Conservation (phyloP, 2,113 vertebrate species). For the Odobenus rosmarus region DNA sequence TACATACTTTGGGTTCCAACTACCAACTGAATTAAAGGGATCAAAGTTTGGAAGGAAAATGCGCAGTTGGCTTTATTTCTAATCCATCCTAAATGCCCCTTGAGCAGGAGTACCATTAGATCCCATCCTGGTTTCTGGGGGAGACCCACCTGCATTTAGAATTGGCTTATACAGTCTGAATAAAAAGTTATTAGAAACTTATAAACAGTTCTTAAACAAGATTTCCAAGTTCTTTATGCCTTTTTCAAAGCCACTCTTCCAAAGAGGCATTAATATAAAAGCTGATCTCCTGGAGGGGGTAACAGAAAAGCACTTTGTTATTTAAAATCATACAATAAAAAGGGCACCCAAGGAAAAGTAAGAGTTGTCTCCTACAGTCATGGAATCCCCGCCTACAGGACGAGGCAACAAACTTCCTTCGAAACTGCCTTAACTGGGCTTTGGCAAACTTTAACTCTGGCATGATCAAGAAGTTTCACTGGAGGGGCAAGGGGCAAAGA, state of each 20-base stretch:
- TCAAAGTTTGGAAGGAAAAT: slow-evolving; percentile 8
- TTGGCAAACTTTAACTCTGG: not conserved
- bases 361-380: not conserved
- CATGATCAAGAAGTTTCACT: not conserved
- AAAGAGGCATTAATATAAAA: not conserved
- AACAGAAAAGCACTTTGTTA: not conserved
- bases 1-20: not conserved
- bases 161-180: not conserved
- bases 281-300: not conserved
- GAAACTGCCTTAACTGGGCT: not conserved
- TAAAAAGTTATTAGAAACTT: not conserved
- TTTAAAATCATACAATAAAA: not conserved
- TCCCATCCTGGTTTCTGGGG: not conserved
- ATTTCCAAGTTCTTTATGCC: not conserved
- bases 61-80: not conserved
- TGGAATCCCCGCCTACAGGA: not conserved
- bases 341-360: not conserved
- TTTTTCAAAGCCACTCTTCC: slow-evolving; percentile 27
- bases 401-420: not conserved
- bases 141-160: not conserved
- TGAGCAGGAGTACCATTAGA: not conserved
- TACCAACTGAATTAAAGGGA: not conserved
- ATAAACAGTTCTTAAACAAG: not conserved
- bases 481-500: not conserved
- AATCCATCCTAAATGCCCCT: not conserved